Conservation (phyloP, 2,888 invertebrate genomes). For the Lissocephala sabroskyi region DNA sequence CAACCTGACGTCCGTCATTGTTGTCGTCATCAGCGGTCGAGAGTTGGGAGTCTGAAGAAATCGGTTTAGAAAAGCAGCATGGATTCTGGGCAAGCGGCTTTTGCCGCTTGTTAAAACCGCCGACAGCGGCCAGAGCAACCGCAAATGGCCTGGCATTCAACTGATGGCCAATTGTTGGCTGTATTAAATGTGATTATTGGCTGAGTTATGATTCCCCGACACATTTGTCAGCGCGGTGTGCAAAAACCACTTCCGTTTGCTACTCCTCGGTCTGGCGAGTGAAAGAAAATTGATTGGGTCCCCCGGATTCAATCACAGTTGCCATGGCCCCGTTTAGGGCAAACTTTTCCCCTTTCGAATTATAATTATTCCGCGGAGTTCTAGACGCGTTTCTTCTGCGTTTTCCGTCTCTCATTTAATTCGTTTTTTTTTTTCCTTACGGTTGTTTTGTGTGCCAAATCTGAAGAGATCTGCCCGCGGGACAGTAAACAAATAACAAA, state of each 20-base stretch:
- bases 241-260: slow-evolving; percentile 59
- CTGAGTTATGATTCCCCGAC: slow-evolving; percentile 4
- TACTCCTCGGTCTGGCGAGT: no score
- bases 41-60: no score
- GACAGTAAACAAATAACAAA: no score
- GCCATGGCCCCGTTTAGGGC: background rate
- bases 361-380: slow-evolving; percentile 2
- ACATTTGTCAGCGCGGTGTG: slow-evolving; percentile 3
- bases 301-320: background rate
- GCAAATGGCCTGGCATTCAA: slow-evolving; percentile 20
- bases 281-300: slow-evolving; percentile 51
- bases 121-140: slow-evolving; percentile 6
- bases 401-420: slow-evolving; percentile 17
- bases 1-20: slow-evolving; percentile 21
- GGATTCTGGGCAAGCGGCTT: slow-evolving; percentile 56
- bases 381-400: slow-evolving; percentile 21
- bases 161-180: no score
- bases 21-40: slow-evolving; percentile 41
- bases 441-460: slow-evolving; percentile 32
- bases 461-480: slow-evolving; percentile 15
- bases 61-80: slow-evolving; percentile 33
- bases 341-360: slow-evolving; percentile 21
- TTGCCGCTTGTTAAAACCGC: background rate
- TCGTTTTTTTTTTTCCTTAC: slow-evolving; percentile 10
- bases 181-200: slow-evolving; percentile 4